Conservation (phyloP, 2,888 invertebrate genomes). For the Melanophora roralis region DNA sequence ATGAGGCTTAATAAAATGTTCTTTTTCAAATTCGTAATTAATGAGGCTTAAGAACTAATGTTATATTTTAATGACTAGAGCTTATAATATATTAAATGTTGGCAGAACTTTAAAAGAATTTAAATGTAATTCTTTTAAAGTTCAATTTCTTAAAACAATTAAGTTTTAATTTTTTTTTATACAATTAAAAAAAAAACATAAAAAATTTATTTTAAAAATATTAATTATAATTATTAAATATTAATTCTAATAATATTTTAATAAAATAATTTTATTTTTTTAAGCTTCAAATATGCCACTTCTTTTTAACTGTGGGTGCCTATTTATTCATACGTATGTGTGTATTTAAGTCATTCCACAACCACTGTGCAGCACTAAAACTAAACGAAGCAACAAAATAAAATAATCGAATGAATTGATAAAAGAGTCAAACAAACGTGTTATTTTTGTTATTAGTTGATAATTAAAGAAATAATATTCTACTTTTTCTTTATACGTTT, state of each 20-base stretch:
- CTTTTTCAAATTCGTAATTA: background rate
- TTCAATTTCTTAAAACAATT: too few relatives aligned
- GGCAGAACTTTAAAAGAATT: background rate
- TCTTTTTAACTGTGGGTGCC: too few relatives aligned
- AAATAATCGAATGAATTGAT: conserved; percentile 42
- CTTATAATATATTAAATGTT: background rate
- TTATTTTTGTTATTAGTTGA: conserved; percentile 11
- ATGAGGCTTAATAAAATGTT: background rate
- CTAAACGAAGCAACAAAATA: conserved; percentile 43
- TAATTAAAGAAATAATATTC: conserved; percentile 5
- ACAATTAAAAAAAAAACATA: too few relatives aligned
- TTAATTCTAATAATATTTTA: too few relatives aligned
- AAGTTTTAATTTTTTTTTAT: too few relatives aligned
- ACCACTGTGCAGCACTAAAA: conserved; percentile 47
- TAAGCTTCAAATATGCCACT: too few relatives aligned
- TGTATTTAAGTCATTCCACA: background rate
- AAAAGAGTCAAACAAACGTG: background rate
- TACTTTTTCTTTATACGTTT: background rate
- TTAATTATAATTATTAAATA: too few relatives aligned
- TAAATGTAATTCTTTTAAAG: too few relatives aligned
- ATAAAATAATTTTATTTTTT: too few relatives aligned
- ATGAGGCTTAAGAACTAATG: background rate
- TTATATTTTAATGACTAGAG: background rate
- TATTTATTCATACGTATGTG: background rate
- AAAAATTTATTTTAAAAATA: too few relatives aligned